Conservation (phyloP, 1,140 invertebrate species). For the Lepidurus couesii region DNA sequence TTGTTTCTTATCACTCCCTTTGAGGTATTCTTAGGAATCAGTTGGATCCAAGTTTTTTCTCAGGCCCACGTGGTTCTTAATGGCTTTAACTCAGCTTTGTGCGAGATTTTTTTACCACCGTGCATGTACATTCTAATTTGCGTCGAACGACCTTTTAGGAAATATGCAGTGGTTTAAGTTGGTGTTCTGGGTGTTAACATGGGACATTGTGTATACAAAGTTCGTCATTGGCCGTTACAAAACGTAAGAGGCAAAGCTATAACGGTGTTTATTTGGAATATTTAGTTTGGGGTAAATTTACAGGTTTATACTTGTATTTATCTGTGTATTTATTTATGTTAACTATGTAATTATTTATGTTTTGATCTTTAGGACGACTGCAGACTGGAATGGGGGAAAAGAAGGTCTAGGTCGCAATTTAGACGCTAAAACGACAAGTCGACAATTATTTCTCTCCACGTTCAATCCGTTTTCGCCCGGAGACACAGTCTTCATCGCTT, state of each 20-base stretch:
- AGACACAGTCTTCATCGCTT: slow-evolving; percentile 31
- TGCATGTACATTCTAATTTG: neutral
- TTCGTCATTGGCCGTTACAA: slow-evolving; percentile 12
- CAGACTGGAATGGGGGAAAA: neutral
- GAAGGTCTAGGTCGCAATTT: neutral
- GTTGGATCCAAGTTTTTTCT: slow-evolving; percentile 19
- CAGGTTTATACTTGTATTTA: too few species aligned
- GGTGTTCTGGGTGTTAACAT: neutral
- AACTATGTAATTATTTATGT: neutral
- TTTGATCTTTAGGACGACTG: neutral
- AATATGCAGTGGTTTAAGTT: slow-evolving; percentile 16
- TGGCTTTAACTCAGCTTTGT: neutral
- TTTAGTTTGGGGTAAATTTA: too few species aligned
- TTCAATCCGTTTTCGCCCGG: slow-evolving; percentile 33
- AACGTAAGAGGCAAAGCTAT: neutral
- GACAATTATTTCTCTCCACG: slow-evolving; percentile 10
- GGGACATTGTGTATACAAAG: neutral
- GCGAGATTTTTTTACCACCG: neutral
- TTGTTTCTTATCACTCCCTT: neutral
- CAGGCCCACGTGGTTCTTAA: neutral
- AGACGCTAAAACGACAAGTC: neutral
- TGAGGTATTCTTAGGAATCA: slow-evolving; percentile 1
- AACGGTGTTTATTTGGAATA: neutral
- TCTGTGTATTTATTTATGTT: neutral
- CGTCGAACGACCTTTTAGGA: neutral